These are phyloP conservation scores for Thymelicus lineola DNA, from an alignment of 2,888 invertebrate species.

Conservation along the genomic window DNA sequence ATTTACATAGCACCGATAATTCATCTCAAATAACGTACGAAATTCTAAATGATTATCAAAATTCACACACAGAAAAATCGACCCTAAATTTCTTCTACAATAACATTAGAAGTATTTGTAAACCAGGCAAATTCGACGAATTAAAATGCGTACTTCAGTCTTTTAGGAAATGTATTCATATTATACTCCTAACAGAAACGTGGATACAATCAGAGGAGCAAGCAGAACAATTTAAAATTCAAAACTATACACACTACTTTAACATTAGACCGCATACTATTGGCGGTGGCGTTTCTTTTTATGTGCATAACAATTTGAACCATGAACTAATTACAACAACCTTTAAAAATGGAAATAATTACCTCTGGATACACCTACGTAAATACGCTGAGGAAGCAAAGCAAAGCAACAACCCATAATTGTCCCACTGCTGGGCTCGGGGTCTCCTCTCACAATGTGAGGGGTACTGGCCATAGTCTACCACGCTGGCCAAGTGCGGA, in stretches of 20 bases:
- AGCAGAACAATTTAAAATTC: background rate
- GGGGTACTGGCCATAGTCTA: too few species aligned
- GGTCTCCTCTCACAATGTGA: too few species aligned
- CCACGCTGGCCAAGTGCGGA: too few species aligned
- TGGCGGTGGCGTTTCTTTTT: background rate
- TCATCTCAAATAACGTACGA: background rate
- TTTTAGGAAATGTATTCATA: slow-evolving; percentile 33
- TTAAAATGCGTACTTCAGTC: slow-evolving; percentile 41
- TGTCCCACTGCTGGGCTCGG: too few species aligned
- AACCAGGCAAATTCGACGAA: slow-evolving; percentile 43
- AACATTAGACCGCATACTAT: background rate
- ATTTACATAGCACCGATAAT: background rate
- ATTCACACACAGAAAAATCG: slow-evolving; percentile 15
- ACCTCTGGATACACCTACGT: background rate
- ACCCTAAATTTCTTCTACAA: slow-evolving; percentile 42
- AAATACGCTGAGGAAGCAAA: too few species aligned
- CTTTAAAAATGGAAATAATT: background rate
- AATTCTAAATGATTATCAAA: background rate
- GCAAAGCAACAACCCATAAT: too few species aligned
- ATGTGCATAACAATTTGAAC: background rate
- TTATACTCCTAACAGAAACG: background rate
- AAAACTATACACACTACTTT: background rate
- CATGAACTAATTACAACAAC: background rate
- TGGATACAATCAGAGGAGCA: slow-evolving; percentile 3
- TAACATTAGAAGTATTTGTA: slow-evolving; percentile 45